phyloP scores from a whole-genome alignment of 1,140 invertebrate species.

The Scaptodrosophila lebanonensis region DNA sequence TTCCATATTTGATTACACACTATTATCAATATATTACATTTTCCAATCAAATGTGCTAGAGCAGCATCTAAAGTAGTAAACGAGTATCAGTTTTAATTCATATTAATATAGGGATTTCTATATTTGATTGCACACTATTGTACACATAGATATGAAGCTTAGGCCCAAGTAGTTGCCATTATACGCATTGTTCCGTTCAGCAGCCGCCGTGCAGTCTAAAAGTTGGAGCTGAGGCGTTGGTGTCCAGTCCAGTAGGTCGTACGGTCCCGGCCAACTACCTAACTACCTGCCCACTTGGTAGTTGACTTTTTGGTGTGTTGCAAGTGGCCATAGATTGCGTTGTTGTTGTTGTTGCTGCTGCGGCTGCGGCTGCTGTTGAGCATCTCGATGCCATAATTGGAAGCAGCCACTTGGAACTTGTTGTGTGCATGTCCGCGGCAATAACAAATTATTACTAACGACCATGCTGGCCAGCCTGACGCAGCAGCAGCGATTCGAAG shows the following conservation, averaged over 20 bases:
- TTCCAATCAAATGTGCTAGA: no score
- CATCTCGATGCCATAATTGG: slow-evolving; percentile 70
- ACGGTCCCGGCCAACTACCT: slow-evolving; percentile 27
- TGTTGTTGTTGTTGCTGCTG: no score
- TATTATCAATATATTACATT: no score
- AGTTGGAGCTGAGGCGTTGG: slow-evolving; percentile 41
- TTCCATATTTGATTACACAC: no score
- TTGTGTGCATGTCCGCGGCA: slow-evolving; percentile 43
- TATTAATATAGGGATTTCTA: no score
- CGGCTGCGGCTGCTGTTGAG: neutral
- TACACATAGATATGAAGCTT: no score
- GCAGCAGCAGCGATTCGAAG: neutral
- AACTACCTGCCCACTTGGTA: slow-evolving; percentile 25
- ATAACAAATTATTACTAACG: slow-evolving; percentile 54
- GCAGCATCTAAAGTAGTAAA: no score
- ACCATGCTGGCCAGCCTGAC: slow-evolving; percentile 1
- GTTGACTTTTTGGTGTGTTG: slow-evolving; percentile 67
- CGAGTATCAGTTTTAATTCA: no score
- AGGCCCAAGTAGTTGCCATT: no score
- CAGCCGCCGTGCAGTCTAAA: slow-evolving; percentile 56
- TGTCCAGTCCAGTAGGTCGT: slow-evolving; percentile 22
- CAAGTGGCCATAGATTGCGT: no score
- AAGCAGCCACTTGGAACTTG: slow-evolving; percentile 67
- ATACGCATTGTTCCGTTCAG: slow-evolving; percentile 40
- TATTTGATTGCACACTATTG: no score